Conservation (phyloP, 2,888 invertebrate species). For the Tachina lurida region DNA sequence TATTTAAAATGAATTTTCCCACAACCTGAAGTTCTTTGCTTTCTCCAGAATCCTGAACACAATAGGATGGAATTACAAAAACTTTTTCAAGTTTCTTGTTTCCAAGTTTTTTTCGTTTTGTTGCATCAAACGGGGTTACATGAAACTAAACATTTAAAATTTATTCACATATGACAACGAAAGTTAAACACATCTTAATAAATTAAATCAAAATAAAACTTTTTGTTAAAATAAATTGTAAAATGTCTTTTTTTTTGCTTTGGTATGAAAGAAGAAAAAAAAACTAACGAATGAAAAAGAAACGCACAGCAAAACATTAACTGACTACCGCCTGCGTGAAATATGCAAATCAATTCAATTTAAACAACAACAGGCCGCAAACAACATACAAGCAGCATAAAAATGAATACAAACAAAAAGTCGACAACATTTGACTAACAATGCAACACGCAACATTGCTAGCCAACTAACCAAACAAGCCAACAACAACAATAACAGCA, state of each 20-base stretch:
- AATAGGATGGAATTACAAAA: not conserved
- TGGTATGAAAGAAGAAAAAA: slow-evolving; percentile 32
- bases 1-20: not conserved
- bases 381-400: slow-evolving; percentile 33
- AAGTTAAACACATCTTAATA: slow-evolving; percentile 71
- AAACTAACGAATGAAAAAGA: slow-evolving; percentile 4
- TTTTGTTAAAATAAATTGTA: slow-evolving; percentile 66
- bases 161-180: slow-evolving; percentile 68
- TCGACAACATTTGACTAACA: slow-evolving; percentile 63
- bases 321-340: slow-evolving; percentile 80
- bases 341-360: slow-evolving; percentile 82
- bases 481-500: slow-evolving; percentile 24
- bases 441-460: slow-evolving; percentile 70
- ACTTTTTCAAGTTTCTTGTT: not conserved
- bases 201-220: slow-evolving; percentile 68
- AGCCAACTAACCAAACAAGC: slow-evolving; percentile 60
- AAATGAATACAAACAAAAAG: slow-evolving; percentile 63
- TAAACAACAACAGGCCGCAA: slow-evolving; percentile 74
- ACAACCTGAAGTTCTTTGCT: not conserved
- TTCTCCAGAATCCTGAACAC: not conserved
- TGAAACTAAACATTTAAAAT: slow-evolving; percentile 49
- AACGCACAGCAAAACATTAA: slow-evolving; percentile 54
- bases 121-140: slow-evolving; percentile 1
- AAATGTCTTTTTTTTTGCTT: slow-evolving; percentile 3
- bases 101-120: not conserved